A percentile compares a stretch with the other conserved stretches of the same genome.
Conservation (phyloP, 2,888 invertebrate genomes). For the Maniola hyperantus region DNA sequence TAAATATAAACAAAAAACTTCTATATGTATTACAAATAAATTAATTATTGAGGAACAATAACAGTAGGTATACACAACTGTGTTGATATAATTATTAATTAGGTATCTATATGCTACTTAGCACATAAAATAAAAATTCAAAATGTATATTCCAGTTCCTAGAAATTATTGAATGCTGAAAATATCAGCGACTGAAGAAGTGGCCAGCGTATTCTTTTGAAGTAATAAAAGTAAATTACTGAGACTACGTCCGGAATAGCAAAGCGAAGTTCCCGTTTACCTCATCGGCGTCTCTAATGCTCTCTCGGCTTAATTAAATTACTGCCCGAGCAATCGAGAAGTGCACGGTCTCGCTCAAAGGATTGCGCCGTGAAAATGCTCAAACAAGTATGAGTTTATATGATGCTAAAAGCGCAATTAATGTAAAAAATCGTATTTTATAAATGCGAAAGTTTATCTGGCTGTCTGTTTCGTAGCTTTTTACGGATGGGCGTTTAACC, state of each 20-base stretch:
- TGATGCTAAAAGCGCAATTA: background rate
- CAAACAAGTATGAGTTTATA: background rate
- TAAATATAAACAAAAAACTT: no score
- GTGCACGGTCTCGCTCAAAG: conserved; percentile 54
- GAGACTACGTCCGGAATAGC: conserved; percentile 44
- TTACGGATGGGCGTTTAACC: no score
- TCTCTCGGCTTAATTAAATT: conserved; percentile 72
- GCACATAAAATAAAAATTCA: background rate
- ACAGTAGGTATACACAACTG: no score
- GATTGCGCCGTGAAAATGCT: conserved; percentile 42
- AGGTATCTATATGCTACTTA: background rate
- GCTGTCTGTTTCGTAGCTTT: no score
- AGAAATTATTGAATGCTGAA: conserved; percentile 23
- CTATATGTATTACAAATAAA: no score
- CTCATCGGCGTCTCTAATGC: conserved; percentile 59
- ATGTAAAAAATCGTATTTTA: background rate
- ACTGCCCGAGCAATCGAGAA: conserved; percentile 57
- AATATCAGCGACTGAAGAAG: conserved; percentile 26
- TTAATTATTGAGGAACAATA: no score
- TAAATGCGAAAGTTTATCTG: background rate
- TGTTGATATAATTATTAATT: background rate
- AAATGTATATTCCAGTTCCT: background rate
- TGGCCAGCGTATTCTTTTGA: conserved; percentile 35
- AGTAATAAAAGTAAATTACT: conserved; percentile 42
- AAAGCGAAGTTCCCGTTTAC: conserved; percentile 57